These are phyloP conservation scores for Griposia aprilina DNA, from an alignment of 2,888 invertebrate genomes.

Conservation along the genomic window DNA sequence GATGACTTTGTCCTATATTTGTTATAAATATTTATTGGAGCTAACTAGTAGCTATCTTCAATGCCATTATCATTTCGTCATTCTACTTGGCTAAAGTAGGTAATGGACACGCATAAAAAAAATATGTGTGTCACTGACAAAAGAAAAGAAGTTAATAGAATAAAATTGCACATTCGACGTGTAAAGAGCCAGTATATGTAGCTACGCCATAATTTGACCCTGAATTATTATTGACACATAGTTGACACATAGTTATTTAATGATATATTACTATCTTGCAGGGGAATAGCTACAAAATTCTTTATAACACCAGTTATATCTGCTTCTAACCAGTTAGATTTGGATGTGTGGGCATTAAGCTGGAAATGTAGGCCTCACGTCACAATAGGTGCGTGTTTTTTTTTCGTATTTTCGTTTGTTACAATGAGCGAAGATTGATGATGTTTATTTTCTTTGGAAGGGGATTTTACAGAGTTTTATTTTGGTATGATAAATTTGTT, in stretches of 20 bases:
- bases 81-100: not conserved
- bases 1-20: conserved; percentile 36
- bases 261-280: not conserved
- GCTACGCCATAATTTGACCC: not conserved
- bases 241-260: not conserved
- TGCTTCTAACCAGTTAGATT: conserved; percentile 15
- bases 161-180: not conserved
- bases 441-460: conserved; percentile 23
- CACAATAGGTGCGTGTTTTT: conserved; percentile 20
- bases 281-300: not conserved
- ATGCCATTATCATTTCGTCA: conserved; percentile 17
- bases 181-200: not conserved
- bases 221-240: not conserved
- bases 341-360: conserved; percentile 14
- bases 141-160: not conserved
- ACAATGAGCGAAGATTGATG: conserved; percentile 38
- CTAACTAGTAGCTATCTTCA: not conserved
- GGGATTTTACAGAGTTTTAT: conserved; percentile 8
- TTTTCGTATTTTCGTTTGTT: conserved; percentile 28
- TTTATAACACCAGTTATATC: conserved; percentile 1
- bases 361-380: conserved; percentile 18
- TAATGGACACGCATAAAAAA: not conserved
- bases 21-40: conserved; percentile 1
- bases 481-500: not conserved
- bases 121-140: not conserved